A percentile compares a stretch with the other conserved stretches of the same genome.
Evolutionary conservation across 2,888 invertebrate genomes (phyloP).

Genomic region (Synanthedon tipuliformis): DNA sequence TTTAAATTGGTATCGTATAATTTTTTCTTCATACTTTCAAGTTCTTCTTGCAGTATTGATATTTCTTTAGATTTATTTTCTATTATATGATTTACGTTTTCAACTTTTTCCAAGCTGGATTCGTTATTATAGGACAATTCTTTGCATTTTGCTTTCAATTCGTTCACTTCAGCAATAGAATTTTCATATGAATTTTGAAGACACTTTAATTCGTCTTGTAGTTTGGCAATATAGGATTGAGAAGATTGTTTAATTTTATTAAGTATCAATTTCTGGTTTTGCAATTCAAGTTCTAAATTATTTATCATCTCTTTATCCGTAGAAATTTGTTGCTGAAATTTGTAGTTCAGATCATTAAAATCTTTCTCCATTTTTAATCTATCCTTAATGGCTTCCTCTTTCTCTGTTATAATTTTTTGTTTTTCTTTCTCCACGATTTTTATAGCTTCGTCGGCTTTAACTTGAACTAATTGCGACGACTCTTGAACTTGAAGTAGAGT

Average conservation of each 20-base stretch:
- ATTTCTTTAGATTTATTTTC: conserved; percentile 31
- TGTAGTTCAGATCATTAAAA: conserved; percentile 28
- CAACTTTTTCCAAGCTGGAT: conserved; percentile 15
- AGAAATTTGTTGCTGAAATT: conserved; percentile 32
- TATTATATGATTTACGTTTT: conserved; percentile 21
- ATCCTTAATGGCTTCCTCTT: conserved; percentile 45
- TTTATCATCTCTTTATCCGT: conserved; percentile 33
- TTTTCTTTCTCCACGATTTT: conserved; percentile 50
- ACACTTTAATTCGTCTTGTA: conserved; percentile 35
- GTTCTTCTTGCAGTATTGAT: conserved; percentile 16
- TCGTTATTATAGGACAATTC: conserved; percentile 18
- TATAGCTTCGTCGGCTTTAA: conserved; percentile 55
- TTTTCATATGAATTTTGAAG: conserved; percentile 33
- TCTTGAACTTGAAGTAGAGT: conserved; percentile 42
- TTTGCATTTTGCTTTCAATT: conserved; percentile 27
- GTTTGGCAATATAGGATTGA: conserved; percentile 31
- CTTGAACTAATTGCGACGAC: conserved; percentile 46
- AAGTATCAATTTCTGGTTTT: conserved; percentile 44
- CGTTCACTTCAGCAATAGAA: conserved; percentile 21
- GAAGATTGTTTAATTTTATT: conserved; percentile 38
- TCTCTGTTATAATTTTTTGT: conserved; percentile 46
- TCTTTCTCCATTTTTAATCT: conserved; percentile 33
- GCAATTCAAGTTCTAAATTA: conserved; percentile 41
- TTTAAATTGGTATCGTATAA: conserved; percentile 20
- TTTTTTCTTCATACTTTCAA: conserved; percentile 2